Evolutionary conservation across 2,113 vertebrate species (phyloP).

Genomic region (Hydrochoerus hydrochaeris): DNA sequence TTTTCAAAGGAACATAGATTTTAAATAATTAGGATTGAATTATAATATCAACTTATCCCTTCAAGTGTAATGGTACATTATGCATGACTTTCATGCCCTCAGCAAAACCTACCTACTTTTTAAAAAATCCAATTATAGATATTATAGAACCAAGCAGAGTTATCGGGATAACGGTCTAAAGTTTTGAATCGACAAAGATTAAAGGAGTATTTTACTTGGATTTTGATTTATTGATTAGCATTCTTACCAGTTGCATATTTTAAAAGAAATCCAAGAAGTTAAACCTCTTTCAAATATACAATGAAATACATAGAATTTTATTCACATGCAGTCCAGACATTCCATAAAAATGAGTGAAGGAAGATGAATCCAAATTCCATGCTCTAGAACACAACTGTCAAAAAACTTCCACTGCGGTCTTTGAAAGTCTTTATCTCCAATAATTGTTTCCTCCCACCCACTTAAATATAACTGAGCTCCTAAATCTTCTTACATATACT

Average conservation of each 20-base stretch:
- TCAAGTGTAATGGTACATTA: background rate
- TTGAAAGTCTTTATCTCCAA: background rate
- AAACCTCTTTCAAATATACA: background rate
- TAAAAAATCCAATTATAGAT: background rate
- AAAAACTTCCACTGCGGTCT: background rate
- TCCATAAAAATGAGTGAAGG: background rate
- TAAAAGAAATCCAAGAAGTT: background rate
- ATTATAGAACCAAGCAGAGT: background rate
- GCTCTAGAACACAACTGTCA: background rate
- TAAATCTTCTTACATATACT: background rate
- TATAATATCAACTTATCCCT: background rate
- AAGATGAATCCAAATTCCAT: background rate
- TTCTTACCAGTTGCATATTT: background rate
- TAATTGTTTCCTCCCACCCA: background rate
- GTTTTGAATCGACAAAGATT: background rate
- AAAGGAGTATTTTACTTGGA: background rate
- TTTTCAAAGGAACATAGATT: background rate
- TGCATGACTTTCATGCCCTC: background rate
- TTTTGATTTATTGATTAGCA: background rate
- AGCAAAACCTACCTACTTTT: background rate
- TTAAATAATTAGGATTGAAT: slow-evolving; percentile 32
- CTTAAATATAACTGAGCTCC: background rate
- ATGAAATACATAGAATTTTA: background rate
- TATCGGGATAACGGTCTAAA: background rate
- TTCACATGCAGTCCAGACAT: background rate